Base-by-base conservation (phyloP, 1,140 invertebrate species). In the Conus ventricosus region DNA sequence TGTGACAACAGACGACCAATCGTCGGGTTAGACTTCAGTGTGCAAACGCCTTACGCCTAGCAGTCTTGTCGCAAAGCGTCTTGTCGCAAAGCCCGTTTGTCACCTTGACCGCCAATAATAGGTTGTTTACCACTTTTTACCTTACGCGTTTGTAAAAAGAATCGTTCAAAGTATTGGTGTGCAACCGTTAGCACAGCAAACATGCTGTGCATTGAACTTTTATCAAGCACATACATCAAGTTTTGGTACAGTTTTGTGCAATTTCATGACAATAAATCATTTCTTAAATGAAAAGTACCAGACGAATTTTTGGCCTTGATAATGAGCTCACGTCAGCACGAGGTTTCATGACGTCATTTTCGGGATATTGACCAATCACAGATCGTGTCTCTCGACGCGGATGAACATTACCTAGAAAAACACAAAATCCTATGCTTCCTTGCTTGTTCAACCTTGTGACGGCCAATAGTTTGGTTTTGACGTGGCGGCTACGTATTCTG, bases 401-500 rank as follows among this genome's bases (percentile, higher is more conserved):
- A 91, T 20, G 87, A 87, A 91, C 88, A 91, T 39, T 57, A 55
- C 51, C 23, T 23, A 71, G 20, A n/a, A 71, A 20, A 71, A 71
- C 11, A 23, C 11, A 71, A 71, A n/a, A 71, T 17, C 17, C 92
- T 85, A 90, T 88, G 76, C 90, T 93, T 91, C 88, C 92, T 92
- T 93, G 67, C 92, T 93, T 94, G 92, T 94, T 94, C 91, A 86
- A 89, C 90, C 91, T 89, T 97, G 97, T 98, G 97, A 98, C 97
- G 97, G 97, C 97, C 97, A 97, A 96, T 97, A 96, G 97, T 97
- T 97, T 97, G 97, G 97, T 6, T 97, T 98, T 98, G 97, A 98
- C 97, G 97, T 98, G 97, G 97, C 97, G 97, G 97, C 97, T 97
- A 98, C 97, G 97, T 97, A 97, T 97, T 96, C 97, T 97, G 96